Evolutionary conservation across 2,888 invertebrate species (phyloP).

Genomic region (Cyrtodaria siliqua): DNA sequence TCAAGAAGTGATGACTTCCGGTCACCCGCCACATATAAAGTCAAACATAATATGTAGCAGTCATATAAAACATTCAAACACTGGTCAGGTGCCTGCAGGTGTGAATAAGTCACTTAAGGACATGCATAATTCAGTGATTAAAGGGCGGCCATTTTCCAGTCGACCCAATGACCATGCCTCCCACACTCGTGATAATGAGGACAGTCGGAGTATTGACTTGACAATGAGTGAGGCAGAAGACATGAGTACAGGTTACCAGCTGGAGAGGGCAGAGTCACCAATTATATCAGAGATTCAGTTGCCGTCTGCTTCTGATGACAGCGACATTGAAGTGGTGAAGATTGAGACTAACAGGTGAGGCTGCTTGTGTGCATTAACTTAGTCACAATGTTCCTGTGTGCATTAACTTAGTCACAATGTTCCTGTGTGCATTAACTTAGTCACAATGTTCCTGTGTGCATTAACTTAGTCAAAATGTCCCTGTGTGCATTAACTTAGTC

Average conservation of each 20-base stretch:
- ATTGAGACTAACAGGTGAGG: slow-evolving; percentile 76
- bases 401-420: no score
- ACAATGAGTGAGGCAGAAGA: slow-evolving; percentile 29
- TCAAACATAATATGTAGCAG: neutral
- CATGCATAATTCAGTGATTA: slow-evolving; percentile 58
- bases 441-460: no score
- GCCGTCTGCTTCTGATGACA: slow-evolving; percentile 86
- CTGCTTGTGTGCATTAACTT: no score
- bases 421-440: no score
- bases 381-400: no score
- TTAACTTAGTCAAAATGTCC: no score
- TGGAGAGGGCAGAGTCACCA: slow-evolving; percentile 58
- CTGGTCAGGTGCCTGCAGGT: slow-evolving; percentile 7
- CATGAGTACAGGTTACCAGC: neutral
- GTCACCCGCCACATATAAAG: neutral
- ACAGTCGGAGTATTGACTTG: slow-evolving; percentile 48
- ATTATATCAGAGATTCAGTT: slow-evolving; percentile 86
- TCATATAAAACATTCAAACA: neutral
- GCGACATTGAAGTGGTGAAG: slow-evolving; percentile 86
- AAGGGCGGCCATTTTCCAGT: slow-evolving; percentile 19
- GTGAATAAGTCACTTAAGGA: slow-evolving; percentile 45
- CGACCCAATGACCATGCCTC: neutral
- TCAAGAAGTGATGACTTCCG: slow-evolving; percentile 15
- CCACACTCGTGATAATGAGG: neutral
- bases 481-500: no score